Base-by-base conservation (phyloP, 2,797 vertebrate genomes). In the Coregonus ussuriensis region DNA sequence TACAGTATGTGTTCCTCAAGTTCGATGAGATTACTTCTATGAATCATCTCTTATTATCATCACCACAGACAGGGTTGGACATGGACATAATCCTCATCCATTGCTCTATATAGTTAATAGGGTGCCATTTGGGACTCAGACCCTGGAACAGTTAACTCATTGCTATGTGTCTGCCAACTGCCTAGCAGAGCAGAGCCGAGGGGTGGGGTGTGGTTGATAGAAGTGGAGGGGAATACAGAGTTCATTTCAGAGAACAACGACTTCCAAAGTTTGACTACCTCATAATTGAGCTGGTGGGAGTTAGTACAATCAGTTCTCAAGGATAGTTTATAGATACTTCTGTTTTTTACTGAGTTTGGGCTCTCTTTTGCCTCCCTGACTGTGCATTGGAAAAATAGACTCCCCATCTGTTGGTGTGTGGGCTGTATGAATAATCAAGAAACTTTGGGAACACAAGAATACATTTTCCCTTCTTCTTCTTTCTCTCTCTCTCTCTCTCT, bases 281-380 rank as follows among this genome's bases (percentile, higher is more conserved):
- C 83, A 85, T 90, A 88, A 90, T 88, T 88, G 89, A 91, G 81
- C 88, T 91, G 83, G 81, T 79, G 82, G 71, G 83, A 81, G 79
- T 84, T 51, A 70, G 67, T 81, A 78, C 75, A 79, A 84, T 84
- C 74, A 11, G 74, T 77, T 77, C 75, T 85, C 70, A 29, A 79
- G 47, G 70, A 84, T 72, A 86, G 75, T 79, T 85, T 77, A 16
- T 72, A 72, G 86, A 88, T 41, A 78, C 72, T 71, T 79, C 83
- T 11, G 54, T 80, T 83, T 83, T 31, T 25, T 11, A 67, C n/a
- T 2, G 9, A 63, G 66, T 77, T 59, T 70, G 52, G 29, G 77
- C 71, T 13, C 41, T 13, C 11, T 83, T 85, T 86, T 79, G 62
- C 75, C 33, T 83, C 77, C 79, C 41, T 56, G 74, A 78, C 81